Evolutionary conservation across 2,797 vertebrate species (phyloP), one percentile per base, ranked within the genome.

Genomic region (Graptemys geographica): DNA sequence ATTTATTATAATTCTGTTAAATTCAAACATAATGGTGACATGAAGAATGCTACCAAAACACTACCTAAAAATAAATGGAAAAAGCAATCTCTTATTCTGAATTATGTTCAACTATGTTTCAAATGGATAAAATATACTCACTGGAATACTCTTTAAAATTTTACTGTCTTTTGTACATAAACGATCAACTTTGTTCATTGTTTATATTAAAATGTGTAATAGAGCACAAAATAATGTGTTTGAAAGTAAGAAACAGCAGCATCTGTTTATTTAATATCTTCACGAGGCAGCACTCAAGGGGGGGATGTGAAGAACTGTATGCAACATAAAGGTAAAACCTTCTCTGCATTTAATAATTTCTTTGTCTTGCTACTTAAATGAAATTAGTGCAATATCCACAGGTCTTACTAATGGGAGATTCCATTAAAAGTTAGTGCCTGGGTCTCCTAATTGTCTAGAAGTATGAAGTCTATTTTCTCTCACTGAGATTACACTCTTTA

Each of bases 51-150:
- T 78, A 56, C 74, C 93, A 86, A 85, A 95, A 90, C 23, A 78
- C 8, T 90, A 44, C 16, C 51, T 90, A 57, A 93, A 92, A 96
- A 55, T 69, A 92, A 83, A 78, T 5, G n/a, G 55, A 51, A 83
- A 88, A 93, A 28, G 11, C 18, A 90, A 62, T 6, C 49, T 62
- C 11, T 78, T 86, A 87, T 52, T 89, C 56, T 80, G 6, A 37
- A 92, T 10, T 72, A 88, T 59, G 53, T 94, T 93, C 87, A 93
- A 41, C 57, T 79, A 53, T 84, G 91, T 84, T 97, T 91, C 82
- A 86, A 90, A 93, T 90, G 56, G 59, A 89, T 74, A 55, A 62
- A 18, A 5, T 87, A 92, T 83, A 52, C 59, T 91, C 92, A 92
- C 31, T 55, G 52, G 59, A 88, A 56, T 81, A 47, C 41, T 80